Evolutionary conservation across 2,797 vertebrate genomes (phyloP), one percentile per base, ranked within the genome.

Genomic region (Hyperoplus lanceolatus): DNA sequence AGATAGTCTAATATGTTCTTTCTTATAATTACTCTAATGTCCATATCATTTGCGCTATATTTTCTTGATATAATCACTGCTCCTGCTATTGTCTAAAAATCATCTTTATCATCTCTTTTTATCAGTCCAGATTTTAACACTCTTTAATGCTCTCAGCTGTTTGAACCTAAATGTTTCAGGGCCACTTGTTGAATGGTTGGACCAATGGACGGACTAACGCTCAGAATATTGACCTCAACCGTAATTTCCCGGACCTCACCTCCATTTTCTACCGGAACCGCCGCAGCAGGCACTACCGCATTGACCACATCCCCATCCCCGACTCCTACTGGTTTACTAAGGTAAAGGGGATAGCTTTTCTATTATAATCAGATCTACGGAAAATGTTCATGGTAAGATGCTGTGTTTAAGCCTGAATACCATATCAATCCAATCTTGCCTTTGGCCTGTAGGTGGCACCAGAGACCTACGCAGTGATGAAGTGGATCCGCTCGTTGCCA

Each of bases 221-320:
- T 0, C 98, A 99, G 93, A 98, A 95, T 87, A 90, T 99, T 42
- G 98, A 99, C 86, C 94, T 99, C 79, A 99, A 99, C 90, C 96
- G 98, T 65, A 99, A 99, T 87, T 99, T 99, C 88, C 98, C 98
- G 0, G 98, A 99, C 92, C 94, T 99, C 78, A 99, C 98, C 0
- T 97, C 97, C 0, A 83, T 97, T 78, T 96, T 95, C 85, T 98
- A 99, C 91, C 95, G 94, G 62, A 96, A 97, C 80, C 95, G 95
- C 0, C 95, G 93, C 38, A 94, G 95, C 79, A 94, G 89, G 15
- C 90, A 94, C 9, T 95, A 94, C 13, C 97, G 96, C 54, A 94
- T 90, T 0, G 96, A 99, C 77, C 98, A 98, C 87, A 95, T 99
- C 55, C 94, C 97, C 48, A 97, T 99, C 90, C 97, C 98, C 0